Percentiles rank a stretch among this genome's conserved stretches.
phyloP scores from a whole-genome alignment of 2,888 invertebrate species.

The Harpalus rufipes region DNA sequence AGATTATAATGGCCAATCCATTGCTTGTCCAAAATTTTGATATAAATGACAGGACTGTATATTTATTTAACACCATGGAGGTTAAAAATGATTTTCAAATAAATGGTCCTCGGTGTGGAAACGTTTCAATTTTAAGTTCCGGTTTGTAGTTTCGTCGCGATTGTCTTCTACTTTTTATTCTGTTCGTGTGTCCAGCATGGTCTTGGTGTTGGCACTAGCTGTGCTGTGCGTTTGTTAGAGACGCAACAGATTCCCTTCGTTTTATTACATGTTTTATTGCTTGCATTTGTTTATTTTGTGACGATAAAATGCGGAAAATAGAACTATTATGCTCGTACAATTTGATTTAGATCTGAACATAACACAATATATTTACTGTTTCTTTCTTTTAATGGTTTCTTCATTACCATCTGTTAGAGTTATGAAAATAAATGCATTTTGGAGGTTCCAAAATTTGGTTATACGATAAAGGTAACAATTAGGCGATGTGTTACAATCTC shows the following conservation, averaged over 20 bases:
- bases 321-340: not conserved
- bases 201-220: slow-evolving; percentile 4
- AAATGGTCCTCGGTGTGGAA: not conserved
- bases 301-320: slow-evolving; percentile 6
- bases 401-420: too few species aligned
- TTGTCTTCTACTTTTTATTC: slow-evolving; percentile 59
- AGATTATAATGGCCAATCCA: too few species aligned
- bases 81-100: not conserved
- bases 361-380: not conserved
- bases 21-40: too few species aligned
- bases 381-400: not conserved
- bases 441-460: too few species aligned
- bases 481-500: too few species aligned
- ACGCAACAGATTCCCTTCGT: slow-evolving; percentile 23
- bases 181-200: slow-evolving; percentile 26
- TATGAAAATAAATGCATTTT: too few species aligned
- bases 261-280: slow-evolving; percentile 19
- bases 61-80: too few species aligned
- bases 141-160: slow-evolving; percentile 5
- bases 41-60: too few species aligned
- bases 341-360: not conserved
- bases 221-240: slow-evolving; percentile 6
- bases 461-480: too few species aligned
- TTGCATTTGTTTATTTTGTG: not conserved
- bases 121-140: not conserved